These are phyloP conservation scores for Zaprionus lineosus DNA, from an alignment of 2,888 invertebrate species.

Conservation along the genomic window DNA sequence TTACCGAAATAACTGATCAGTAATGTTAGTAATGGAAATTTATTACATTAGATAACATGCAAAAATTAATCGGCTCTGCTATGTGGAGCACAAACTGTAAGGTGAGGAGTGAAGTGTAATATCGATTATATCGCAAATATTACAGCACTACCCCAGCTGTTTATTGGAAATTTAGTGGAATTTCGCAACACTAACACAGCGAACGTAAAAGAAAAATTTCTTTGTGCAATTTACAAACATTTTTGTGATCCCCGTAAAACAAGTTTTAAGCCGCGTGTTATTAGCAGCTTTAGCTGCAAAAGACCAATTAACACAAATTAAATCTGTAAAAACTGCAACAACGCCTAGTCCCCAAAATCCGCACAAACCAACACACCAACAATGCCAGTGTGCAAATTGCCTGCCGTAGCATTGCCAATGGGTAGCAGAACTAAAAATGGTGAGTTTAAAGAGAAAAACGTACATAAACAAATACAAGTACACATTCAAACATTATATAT, in stretches of 20 bases:
- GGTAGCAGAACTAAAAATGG: constrained; percentile 74
- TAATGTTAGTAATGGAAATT: no score
- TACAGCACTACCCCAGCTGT: constrained; percentile 51
- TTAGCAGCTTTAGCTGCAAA: constrained; percentile 47
- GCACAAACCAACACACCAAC: constrained; percentile 33
- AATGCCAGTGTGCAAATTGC: constrained; percentile 49
- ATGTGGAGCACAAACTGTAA: neutral
- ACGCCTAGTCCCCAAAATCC: constrained; percentile 10
- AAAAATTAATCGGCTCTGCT: neutral
- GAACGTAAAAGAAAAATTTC: constrained; percentile 62
- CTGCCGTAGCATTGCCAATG: constrained; percentile 36
- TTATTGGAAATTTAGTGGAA: constrained; percentile 26
- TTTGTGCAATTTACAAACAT: constrained; percentile 61
- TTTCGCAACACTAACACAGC: constrained; percentile 53
- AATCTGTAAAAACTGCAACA: constrained; percentile 5
- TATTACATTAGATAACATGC: no score
- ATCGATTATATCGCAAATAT: constrained; percentile 31
- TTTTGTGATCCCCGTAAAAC: constrained; percentile 31
- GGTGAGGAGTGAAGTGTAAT: constrained; percentile 16
- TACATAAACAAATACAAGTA: constrained; percentile 12
- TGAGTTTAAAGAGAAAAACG: constrained; percentile 38
- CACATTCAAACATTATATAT: neutral
- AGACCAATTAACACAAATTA: constrained; percentile 17
- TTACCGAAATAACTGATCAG: neutral
- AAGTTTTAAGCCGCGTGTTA: constrained; percentile 44